Percentiles rank a stretch among this genome's conserved stretches.
Evolutionary conservation across 2,888 invertebrate species (phyloP).

Genomic region (Didymodactylos carnosus): DNA sequence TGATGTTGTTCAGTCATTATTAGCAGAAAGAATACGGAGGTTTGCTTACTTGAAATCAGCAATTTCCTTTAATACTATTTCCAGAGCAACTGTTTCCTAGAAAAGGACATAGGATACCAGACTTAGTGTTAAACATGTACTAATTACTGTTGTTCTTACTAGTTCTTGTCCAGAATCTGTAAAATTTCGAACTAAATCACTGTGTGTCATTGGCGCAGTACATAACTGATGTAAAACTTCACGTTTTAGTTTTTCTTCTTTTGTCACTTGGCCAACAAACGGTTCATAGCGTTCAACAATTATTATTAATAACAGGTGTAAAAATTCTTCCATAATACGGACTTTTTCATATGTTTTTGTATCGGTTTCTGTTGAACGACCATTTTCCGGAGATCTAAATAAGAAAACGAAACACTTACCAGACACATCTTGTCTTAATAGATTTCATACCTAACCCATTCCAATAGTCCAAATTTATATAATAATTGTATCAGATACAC

Average conservation of each 20-base stretch:
- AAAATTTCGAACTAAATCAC: constrained; percentile 66
- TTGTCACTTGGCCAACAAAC: constrained; percentile 45
- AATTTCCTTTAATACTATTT: constrained; percentile 60
- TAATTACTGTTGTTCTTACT: not conserved
- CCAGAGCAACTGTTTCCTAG: constrained; percentile 31
- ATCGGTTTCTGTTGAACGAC: not conserved
- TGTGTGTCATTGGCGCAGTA: constrained; percentile 79
- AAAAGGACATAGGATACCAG: too few relatives aligned
- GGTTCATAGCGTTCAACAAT: constrained; percentile 45
- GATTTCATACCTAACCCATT: constrained; percentile 43
- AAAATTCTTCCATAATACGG: constrained; percentile 52
- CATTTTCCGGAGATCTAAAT: constrained; percentile 4
- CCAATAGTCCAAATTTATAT: constrained; percentile 66
- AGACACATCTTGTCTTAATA: not conserved
- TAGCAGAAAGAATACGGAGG: too few relatives aligned
- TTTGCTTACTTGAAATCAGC: constrained; percentile 51
- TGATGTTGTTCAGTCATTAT: too few relatives aligned
- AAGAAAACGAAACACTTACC: too few relatives aligned
- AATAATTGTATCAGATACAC: constrained; percentile 71
- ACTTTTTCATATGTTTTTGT: constrained; percentile 1
- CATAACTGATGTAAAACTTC: constrained; percentile 90
- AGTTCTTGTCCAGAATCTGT: constrained; percentile 44
- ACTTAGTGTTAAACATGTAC: too few relatives aligned
- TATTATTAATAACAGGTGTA: constrained; percentile 62
- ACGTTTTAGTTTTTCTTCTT: constrained; percentile 64